Evolutionary conservation across 2,888 invertebrate genomes (phyloP), one percentile per base, ranked within the genome.

Genomic region (Minunthozetes semirufus): DNA sequence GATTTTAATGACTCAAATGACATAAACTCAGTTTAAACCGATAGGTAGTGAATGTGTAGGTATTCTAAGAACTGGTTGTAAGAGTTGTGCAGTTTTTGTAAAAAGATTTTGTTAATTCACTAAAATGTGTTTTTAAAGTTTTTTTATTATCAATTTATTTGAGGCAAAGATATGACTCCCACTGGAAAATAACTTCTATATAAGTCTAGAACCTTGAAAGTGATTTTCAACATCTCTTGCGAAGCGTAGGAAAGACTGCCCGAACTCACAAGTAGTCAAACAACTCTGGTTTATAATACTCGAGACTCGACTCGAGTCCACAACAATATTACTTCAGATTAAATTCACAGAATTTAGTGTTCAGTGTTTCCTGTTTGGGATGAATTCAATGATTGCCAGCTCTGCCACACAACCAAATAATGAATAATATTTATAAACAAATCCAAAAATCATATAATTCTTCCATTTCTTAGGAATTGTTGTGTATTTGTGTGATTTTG

Each of bases 191-290:
- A 11, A 68, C 11, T 42, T 42, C 68, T 68, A 68, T 68, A 68
- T 46, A 68, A 42, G 68, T 68, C 68, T 68, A 38, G 33, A 63
- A 42, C 68, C 68, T 68, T 68, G 68, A 68, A 68, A 68, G 68
- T 68, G 68, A 68, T 42, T 68, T 68, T 56, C 27, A 5, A 63
- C 63, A 63, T 33, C 42, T 25, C 19, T 11, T 22, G 59, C 66
- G 38, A 29, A 68, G 68, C 68, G 68, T 68, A 68, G 68, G 68
- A 42, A 68, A 63, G 59, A 61, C 61, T 56, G 22, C n/a, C 61
- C 29, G 33, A 53, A 61, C 29, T 29, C 61, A 17, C 4, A n/a
- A 61, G 61, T 61, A 27, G 61, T 61, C 33, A 29, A 33, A 61
- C 61, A 61, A 61, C 29, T 61, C 61, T 61, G 61, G 17, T 4